Evolutionary conservation across 2,797 vertebrate genomes (phyloP).

Genomic region (Halcyon chelicuti): DNA sequence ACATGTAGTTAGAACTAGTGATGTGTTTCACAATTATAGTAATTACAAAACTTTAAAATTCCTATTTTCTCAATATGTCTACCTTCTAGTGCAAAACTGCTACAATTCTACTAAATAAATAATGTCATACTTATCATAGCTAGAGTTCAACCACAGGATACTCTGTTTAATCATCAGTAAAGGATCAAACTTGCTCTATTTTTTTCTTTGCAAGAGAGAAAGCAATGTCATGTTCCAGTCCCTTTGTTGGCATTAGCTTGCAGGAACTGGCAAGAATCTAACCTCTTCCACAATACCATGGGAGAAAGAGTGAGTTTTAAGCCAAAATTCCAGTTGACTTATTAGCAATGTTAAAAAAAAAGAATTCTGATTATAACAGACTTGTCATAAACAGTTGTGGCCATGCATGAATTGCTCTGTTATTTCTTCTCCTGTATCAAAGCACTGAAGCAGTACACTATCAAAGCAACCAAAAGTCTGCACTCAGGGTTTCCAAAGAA

Average conservation of each 20-base stretch:
- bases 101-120: neutral
- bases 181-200: neutral
- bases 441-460: neutral
- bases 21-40: neutral
- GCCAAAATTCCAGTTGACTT: neutral
- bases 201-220: neutral
- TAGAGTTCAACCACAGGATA: neutral
- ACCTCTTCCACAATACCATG: neutral
- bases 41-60: neutral
- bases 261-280: neutral
- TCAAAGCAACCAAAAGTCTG: neutral
- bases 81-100: neutral
- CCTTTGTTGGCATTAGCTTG: neutral
- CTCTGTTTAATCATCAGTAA: neutral
- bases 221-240: neutral
- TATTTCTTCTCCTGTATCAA: neutral
- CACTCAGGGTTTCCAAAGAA: neutral
- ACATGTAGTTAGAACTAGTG: neutral
- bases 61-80: neutral
- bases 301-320: neutral
- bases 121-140: neutral
- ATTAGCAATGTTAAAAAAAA: neutral
- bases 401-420: neutral
- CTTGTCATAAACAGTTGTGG: neutral
- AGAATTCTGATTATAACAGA: neutral